Evolutionary conservation across 2,797 vertebrate genomes (phyloP), one percentile per base, ranked within the genome.

Genomic region (Danio choprae): DNA sequence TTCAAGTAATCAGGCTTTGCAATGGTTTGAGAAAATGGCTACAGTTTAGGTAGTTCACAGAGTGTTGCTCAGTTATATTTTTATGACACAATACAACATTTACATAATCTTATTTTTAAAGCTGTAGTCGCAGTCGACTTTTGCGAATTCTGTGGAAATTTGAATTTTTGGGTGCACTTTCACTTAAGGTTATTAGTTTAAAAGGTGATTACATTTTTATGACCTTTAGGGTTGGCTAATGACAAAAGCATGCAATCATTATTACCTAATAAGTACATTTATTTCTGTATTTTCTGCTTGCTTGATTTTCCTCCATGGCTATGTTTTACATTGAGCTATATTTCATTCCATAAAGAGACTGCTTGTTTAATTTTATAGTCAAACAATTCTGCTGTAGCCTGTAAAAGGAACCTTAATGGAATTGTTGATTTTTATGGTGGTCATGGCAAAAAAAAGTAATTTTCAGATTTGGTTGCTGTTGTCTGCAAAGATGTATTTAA

Each of bases 211-310:
- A 46, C 71, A 58, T 38, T 41, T 72, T 79, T 63, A 59, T 15
- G 44, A 48, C 65, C 74, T 81, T 79, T 73, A 63, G 62, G 65
- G 67, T 77, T 81, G 68, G 51, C 48, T 86, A 60, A 81, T 82
- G 69, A 64, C 64, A 18, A 62, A 82, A 68, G 73, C 85, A 84
- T 68, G 74, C 79, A 48, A 59, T 70, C 38, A 64, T 79, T 50
- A 63, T 79, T 69, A 53, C 64, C 29, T 29, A 29, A 50, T 18
- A 69, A 64, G 79, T 79, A 77, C 73, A 59, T 29, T 29, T 82
- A 44, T 79, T 41, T 64, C 46, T 13, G n/a, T 22, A 53, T 64
- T 53, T 16, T 22, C 38, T 64, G 73, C 73, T 60, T 64, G 60
- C 62, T 56, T 65, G 0, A 64, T 75, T 63, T 64, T 9, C 62